phyloP scores from a whole-genome alignment of 2,888 invertebrate genomes.

The Diabrotica balteata region DNA sequence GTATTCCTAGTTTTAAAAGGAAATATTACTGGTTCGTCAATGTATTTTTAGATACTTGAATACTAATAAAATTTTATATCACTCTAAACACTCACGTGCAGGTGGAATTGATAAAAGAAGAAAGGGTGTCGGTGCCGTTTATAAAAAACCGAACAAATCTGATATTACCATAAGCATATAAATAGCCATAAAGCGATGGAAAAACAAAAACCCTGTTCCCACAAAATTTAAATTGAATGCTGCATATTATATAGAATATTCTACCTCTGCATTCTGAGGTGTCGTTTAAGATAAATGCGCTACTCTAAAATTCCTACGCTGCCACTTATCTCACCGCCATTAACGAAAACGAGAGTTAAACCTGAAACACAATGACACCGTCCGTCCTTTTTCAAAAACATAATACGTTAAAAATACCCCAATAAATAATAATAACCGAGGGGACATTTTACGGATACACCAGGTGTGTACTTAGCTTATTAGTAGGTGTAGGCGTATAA shows the following conservation, averaged over 20 bases:
- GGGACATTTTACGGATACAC: slow-evolving; percentile 5
- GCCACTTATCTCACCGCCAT: slow-evolving; percentile 54
- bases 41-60: no score
- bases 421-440: slow-evolving; percentile 41
- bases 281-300: slow-evolving; percentile 56
- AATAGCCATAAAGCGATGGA: slow-evolving; percentile 56
- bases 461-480: neutral
- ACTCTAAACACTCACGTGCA: neutral
- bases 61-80: no score
- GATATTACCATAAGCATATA: slow-evolving; percentile 57
- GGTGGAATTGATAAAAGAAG: slow-evolving; percentile 17
- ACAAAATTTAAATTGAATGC: slow-evolving; percentile 58
- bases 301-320: slow-evolving; percentile 52
- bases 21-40: no score
- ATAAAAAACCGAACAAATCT: slow-evolving; percentile 50
- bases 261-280: slow-evolving; percentile 55
- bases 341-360: slow-evolving; percentile 54
- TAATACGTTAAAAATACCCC: slow-evolving; percentile 40
- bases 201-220: slow-evolving; percentile 54
- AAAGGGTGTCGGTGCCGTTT: slow-evolving; percentile 46
- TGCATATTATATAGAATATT: slow-evolving; percentile 58
- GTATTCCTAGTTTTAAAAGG: no score
- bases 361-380: slow-evolving; percentile 48
- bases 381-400: slow-evolving; percentile 43
- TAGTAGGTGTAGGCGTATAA: no score